A percentile compares a stretch with the other conserved stretches of the same genome.
phyloP scores from a whole-genome alignment of 53 echinoderm and acorn worm species.

The Zoroaster sp. region DNA sequence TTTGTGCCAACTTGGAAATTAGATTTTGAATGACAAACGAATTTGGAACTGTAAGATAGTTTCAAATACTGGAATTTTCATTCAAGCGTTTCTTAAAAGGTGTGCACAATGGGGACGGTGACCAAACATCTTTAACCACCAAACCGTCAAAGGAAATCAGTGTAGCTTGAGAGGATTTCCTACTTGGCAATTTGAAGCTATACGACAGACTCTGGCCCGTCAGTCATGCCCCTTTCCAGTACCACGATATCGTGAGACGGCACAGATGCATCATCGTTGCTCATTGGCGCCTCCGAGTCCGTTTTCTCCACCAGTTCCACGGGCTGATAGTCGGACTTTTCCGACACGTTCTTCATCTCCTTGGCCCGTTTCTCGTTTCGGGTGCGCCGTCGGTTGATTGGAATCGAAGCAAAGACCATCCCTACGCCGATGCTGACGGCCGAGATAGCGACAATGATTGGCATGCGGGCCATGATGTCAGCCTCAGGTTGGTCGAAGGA shows the following conservation, averaged over 20 bases:
- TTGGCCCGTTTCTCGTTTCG: slow-evolving; percentile 30
- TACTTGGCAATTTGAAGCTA: too few relatives aligned
- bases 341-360: slow-evolving; percentile 8
- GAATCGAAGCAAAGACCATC: slow-evolving; percentile 71
- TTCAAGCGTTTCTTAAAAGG: too few relatives aligned
- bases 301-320: background rate
- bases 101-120: too few relatives aligned
- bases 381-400: slow-evolving; percentile 59
- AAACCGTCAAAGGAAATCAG: too few relatives aligned
- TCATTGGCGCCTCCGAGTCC: background rate
- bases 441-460: slow-evolving; percentile 82
- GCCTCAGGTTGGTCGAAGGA: slow-evolving; percentile 95
- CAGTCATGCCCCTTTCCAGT: background rate
- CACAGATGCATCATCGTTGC: background rate
- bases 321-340: slow-evolving; percentile 45
- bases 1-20: too few relatives aligned
- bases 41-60: too few relatives aligned
- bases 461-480: slow-evolving; percentile 89
- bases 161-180: too few relatives aligned
- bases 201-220: slow-evolving; percentile 7
- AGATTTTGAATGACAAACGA: too few relatives aligned
- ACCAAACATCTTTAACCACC: too few relatives aligned
- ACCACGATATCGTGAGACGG: slow-evolving; percentile 3
- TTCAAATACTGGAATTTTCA: too few relatives aligned
- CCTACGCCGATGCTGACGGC: slow-evolving; percentile 79